These are phyloP conservation scores for Sphinx pinastri DNA, from an alignment of 2,888 invertebrate genomes.

Conservation along the genomic window DNA sequence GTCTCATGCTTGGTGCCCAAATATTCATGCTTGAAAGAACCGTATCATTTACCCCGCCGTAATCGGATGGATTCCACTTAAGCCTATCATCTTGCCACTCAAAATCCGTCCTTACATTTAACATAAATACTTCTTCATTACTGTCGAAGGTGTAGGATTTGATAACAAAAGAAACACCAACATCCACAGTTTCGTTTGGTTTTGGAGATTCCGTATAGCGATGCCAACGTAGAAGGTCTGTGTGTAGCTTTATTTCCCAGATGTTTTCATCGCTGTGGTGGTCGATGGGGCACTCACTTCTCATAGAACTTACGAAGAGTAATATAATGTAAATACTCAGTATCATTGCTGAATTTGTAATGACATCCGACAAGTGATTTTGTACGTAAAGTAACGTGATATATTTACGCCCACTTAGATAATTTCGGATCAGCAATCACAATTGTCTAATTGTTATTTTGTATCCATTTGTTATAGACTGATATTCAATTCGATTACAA, in stretches of 20 bases:
- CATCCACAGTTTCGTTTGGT: constrained; percentile 12
- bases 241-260: constrained; percentile 30
- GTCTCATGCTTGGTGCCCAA: constrained; percentile 40
- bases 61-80: constrained; percentile 42
- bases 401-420: constrained; percentile 17
- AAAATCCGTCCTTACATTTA: background rate
- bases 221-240: constrained; percentile 15
- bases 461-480: too few relatives aligned
- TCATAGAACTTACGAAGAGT: background rate
- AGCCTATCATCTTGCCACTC: constrained; percentile 44
- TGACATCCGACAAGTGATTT: background rate
- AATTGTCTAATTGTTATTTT: background rate
- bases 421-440: background rate
- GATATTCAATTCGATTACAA: background rate
- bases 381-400: constrained; percentile 8
- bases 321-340: constrained; percentile 1
- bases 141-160: constrained; percentile 22
- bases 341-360: constrained; percentile 11
- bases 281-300: constrained; percentile 14
- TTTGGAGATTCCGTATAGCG: constrained; percentile 11
- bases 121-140: constrained; percentile 17
- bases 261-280: background rate
- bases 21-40: constrained; percentile 28
- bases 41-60: constrained; percentile 34
- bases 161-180: background rate